A percentile compares a stretch with the other conserved stretches of the same genome.
Evolutionary conservation across 2,888 invertebrate genomes (phyloP).

Genomic region (Drosophila acutilabella): DNA sequence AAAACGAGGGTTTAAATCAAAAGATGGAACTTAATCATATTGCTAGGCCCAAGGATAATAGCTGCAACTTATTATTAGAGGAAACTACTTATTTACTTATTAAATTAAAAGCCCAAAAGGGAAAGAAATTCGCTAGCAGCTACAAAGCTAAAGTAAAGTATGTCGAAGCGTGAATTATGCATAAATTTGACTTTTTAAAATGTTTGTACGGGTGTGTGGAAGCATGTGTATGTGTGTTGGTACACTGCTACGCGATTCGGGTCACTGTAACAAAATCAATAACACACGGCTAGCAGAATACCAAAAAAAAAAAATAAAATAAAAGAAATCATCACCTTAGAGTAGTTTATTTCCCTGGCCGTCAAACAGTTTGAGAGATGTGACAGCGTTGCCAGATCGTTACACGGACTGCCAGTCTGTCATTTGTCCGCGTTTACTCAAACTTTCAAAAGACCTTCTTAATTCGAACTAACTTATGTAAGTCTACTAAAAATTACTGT

Average conservation of each 20-base stretch:
- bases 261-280: constrained; percentile 75
- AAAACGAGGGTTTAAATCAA: constrained; percentile 45
- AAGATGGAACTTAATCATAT: constrained; percentile 39
- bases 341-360: constrained; percentile 3
- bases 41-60: constrained; percentile 14
- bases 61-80: constrained; percentile 8
- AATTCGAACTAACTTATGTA: neutral
- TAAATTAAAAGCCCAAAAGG: constrained; percentile 1
- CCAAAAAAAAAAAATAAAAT: neutral
- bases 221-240: constrained; percentile 13
- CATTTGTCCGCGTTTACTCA: too few species aligned
- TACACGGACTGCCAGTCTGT: too few species aligned
- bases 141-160: constrained; percentile 41
- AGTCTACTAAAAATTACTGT: too few species aligned
- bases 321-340: constrained; percentile 1
- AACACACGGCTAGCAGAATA: constrained; percentile 29
- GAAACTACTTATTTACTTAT: constrained; percentile 21
- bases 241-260: constrained; percentile 48
- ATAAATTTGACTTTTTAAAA: constrained; percentile 36
- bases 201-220: neutral
- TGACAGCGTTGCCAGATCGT: constrained; percentile 13
- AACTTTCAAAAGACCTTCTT: constrained; percentile 4
- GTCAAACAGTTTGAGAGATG: constrained; percentile 11
- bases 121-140: constrained; percentile 6
- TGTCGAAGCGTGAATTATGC: constrained; percentile 59